Evolutionary conservation across 2,797 vertebrate species (phyloP), one percentile per base, ranked within the genome.

Genomic region (Lagocephalus sceleratus): DNA sequence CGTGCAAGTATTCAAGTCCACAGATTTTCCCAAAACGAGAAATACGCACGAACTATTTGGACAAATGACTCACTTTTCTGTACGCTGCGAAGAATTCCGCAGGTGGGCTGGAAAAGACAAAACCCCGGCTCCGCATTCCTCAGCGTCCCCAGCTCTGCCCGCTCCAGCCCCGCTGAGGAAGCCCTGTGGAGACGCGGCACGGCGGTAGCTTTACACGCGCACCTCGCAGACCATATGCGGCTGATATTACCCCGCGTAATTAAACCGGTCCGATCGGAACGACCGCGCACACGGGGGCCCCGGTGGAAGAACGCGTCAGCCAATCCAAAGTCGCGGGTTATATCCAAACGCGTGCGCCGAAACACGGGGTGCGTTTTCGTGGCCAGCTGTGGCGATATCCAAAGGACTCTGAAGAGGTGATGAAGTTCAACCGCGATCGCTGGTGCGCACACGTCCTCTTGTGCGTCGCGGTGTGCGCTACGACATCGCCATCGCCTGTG

Each of bases 111-210:
- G 67, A 66, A 64, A 62, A 75, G 55, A 73, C 71, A 20, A 54
- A 82, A 80, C 71, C 65, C 60, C 38, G 79, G 57, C 65, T 87
- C 77, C 57, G 82, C 89, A 90, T 90, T 86, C 85, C 88, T 87
- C 77, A 71, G 68, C 47, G 76, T 79, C 76, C 57, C 54, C 23
- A 40, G 14, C 48, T 75, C 51, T 46, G 54, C 78, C 47, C 70
- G 59, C 60, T 73, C 73, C 73, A 57, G 69, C 62, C 57, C 60
- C 75, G 21, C 54, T 20, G 67, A 77, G 60, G 76, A 83, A 60
- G 63, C 70, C 57, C 75, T 20, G 56, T 60, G 70, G 65, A 69
- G 54, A 63, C 44, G 45, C 61, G 23, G 47, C 10, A 23, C 43
- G 42, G 68, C 54, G 51, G 23, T 38, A 20, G 59, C 48, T 67